Percentiles rank a stretch among this genome's conserved stretches.
Evolutionary conservation across 2,113 vertebrate species (phyloP).

Genomic region (Argyrosomus japonicus): DNA sequence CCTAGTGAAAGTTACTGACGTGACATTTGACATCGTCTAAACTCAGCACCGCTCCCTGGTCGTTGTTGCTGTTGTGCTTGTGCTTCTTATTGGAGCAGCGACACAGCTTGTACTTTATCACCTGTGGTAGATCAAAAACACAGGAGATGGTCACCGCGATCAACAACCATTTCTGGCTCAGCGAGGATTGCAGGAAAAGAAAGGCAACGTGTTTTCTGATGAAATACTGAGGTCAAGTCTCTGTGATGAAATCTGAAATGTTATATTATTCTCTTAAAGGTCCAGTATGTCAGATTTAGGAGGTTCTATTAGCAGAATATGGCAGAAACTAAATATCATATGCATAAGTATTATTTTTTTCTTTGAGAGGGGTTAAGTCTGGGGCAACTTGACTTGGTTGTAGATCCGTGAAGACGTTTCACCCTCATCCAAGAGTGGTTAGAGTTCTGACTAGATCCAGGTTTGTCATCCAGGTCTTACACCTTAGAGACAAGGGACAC

Average conservation of each 20-base stretch:
- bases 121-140: slow-evolving; percentile 79
- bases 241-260: neutral
- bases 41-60: slow-evolving; percentile 92
- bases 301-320: too few species aligned
- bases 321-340: too few species aligned
- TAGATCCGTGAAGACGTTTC: too few species aligned
- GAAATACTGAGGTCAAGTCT: neutral
- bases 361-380: too few species aligned
- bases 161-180: neutral
- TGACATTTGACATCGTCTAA: slow-evolving; percentile 97
- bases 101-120: slow-evolving; percentile 94
- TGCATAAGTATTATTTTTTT: too few species aligned
- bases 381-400: too few species aligned
- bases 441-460: too few species aligned
- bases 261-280: too few species aligned
- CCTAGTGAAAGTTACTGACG: slow-evolving; percentile 88
- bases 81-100: slow-evolving; percentile 89
- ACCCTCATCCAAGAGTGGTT: too few species aligned
- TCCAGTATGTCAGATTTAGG: too few species aligned
- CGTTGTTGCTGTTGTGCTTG: slow-evolving; percentile 88
- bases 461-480: too few species aligned
- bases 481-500: too few species aligned
- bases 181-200: neutral
- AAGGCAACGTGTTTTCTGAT: neutral
- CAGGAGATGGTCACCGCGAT: neutral